These are phyloP conservation scores for Silurus glanis DNA, from an alignment of 2,113 vertebrate species.

Conservation along the genomic window DNA sequence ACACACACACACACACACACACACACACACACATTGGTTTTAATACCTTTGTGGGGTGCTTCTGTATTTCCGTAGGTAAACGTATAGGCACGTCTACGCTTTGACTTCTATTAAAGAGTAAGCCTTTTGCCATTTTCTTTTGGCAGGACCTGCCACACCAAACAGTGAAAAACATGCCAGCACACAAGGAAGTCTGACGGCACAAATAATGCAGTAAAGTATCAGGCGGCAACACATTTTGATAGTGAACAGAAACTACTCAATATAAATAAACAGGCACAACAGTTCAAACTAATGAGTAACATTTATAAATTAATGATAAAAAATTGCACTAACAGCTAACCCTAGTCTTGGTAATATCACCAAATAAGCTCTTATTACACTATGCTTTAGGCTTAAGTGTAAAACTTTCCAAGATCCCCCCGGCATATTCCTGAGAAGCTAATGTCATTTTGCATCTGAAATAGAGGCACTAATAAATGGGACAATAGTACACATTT, in stretches of 20 bases:
- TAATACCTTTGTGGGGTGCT: neutral
- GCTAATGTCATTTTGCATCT: neutral
- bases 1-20: too few species aligned
- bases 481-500: neutral
- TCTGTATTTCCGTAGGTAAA: neutral
- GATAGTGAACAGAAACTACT: neutral
- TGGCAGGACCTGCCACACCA: neutral
- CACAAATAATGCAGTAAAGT: neutral
- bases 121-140: neutral
- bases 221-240: neutral
- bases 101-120: neutral
- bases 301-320: neutral
- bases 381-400: neutral
- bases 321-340: neutral
- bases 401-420: neutral
- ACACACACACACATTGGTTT: neutral
- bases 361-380: neutral
- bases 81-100: neutral
- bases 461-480: neutral
- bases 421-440: neutral
- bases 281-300: neutral
- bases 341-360: neutral
- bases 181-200: neutral
- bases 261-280: neutral
- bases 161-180: neutral